phyloP scores from a whole-genome alignment of 2,888 invertebrate species.

The Nephrotoma guestfalica region DNA sequence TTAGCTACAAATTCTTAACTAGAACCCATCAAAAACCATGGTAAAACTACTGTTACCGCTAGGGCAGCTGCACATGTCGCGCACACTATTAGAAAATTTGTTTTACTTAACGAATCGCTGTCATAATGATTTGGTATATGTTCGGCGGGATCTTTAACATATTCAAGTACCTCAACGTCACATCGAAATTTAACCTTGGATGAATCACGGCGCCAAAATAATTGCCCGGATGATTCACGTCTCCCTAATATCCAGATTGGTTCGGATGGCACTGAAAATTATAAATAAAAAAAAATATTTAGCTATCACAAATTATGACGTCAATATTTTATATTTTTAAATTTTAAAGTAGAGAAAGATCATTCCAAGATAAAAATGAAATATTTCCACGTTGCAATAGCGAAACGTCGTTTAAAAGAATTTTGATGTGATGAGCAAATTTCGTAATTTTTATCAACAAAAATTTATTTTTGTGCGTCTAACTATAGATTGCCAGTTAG shows the following conservation, averaged over 20 bases:
- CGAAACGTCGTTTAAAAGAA: not conserved
- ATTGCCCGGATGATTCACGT: slow-evolving; percentile 30
- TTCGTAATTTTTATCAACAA: not conserved
- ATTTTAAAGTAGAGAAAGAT: not conserved
- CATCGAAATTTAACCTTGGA: slow-evolving; percentile 33
- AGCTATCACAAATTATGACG: not conserved
- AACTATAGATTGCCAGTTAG: not conserved
- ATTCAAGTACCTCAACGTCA: slow-evolving; percentile 33
- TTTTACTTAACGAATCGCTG: slow-evolving; percentile 16
- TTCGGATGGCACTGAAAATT: slow-evolving; percentile 22
- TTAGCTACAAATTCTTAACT: not conserved
- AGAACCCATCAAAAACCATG: slow-evolving; percentile 25
- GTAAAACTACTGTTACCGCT: slow-evolving; percentile 27
- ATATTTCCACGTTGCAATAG: not conserved
- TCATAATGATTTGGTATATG: slow-evolving; percentile 18
- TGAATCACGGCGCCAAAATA: slow-evolving; percentile 32
- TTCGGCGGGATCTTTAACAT: slow-evolving; percentile 30
- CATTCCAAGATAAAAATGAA: not conserved
- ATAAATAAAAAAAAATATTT: slow-evolving; percentile 8
- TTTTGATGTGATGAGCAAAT: not conserved
- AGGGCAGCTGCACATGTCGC: slow-evolving; percentile 29
- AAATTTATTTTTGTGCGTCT: not conserved
- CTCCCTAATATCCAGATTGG: slow-evolving; percentile 34
- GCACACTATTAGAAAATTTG: slow-evolving; percentile 25
- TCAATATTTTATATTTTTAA: not conserved